phyloP scores from a whole-genome alignment of 2,888 invertebrate species.

The Ommatoiulus sabulosus region DNA sequence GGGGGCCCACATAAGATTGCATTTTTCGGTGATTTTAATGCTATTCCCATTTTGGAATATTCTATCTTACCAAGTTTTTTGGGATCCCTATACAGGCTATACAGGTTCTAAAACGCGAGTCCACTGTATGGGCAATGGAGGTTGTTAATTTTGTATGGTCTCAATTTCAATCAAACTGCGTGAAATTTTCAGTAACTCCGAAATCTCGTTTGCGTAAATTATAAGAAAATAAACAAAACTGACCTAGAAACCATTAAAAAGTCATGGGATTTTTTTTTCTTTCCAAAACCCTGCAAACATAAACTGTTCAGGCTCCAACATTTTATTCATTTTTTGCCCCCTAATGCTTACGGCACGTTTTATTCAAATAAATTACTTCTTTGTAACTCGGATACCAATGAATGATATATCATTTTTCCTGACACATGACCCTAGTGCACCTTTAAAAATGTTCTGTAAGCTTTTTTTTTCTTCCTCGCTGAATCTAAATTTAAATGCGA shows the following conservation, averaged over 20 bases:
- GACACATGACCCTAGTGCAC: slow-evolving; percentile 36
- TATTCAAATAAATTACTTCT: slow-evolving; percentile 41
- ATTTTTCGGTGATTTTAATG: too few species aligned
- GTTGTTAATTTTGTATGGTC: background rate
- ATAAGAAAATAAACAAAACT: slow-evolving; percentile 25
- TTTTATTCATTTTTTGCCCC: slow-evolving; percentile 25
- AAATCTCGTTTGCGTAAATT: background rate
- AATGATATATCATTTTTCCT: slow-evolving; percentile 45
- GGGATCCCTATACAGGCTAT: too few species aligned
- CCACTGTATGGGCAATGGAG: too few species aligned
- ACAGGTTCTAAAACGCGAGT: background rate
- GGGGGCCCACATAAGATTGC: too few species aligned
- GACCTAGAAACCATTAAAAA: slow-evolving; percentile 16
- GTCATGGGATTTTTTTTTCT: background rate
- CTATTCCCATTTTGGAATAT: too few species aligned
- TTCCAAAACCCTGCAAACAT: background rate
- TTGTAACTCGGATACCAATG: slow-evolving; percentile 31
- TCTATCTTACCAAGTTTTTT: too few species aligned
- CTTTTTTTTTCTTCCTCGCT: background rate
- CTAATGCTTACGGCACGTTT: slow-evolving; percentile 47
- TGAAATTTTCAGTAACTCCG: background rate
- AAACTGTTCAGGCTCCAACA: background rate
- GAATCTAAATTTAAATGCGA: slow-evolving; percentile 32
- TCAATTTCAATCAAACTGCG: background rate
- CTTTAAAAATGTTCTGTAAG: slow-evolving; percentile 7